Base-by-base conservation (phyloP, 1,140 invertebrate species). In the Macrotrachela quadricornifera region DNA sequence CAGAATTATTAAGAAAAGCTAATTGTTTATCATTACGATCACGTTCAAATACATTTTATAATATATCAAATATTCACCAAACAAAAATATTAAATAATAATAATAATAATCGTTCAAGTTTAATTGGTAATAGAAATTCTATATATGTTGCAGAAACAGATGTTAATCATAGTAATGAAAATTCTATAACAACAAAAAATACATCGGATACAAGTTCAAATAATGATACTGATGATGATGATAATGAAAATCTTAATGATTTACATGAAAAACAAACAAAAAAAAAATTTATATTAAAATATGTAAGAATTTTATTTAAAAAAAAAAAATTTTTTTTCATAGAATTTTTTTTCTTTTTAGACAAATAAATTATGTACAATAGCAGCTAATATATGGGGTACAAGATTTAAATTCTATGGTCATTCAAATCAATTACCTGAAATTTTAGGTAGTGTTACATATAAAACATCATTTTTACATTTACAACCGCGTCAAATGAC, bases 401-500 rank as follows among this genome's bases (percentile, higher is more conserved):
- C 91, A 10, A 91, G 92, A 71, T 97, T 97, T 66, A 90, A 92
- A 74, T 84, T 97, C 62, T 82, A 87, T 62, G 86, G 87, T 4
- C 71, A 87, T 51, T 79, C 80, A 17, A 2, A 2, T 30, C 69
- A 63, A 56, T 78, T 94, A 53, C 86, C 88, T 6, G 79, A 82
- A 16, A 84, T 87, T 69, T 74, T 96, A 54, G 90, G 88, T 46
- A 81, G 87, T 74, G 83, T 96, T 16, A 85, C 86, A 10, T 96
- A 96, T 71, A 88, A 92, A 70, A 95, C 91, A 1, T 92, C 86
- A 47, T 72, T 97, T 51, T 74, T 97, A 44, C 92, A 97, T 69
- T 75, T 97, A 43, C 92, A 97, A 67, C 92, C 92, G 1, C 74
- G 92, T 43, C 91, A 96, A 72, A 96, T 97, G 91, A 94, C 90